These are phyloP conservation scores for Odontamblyopus rebecca DNA, from an alignment of 2,797 vertebrate species.

Conservation along the genomic window DNA sequence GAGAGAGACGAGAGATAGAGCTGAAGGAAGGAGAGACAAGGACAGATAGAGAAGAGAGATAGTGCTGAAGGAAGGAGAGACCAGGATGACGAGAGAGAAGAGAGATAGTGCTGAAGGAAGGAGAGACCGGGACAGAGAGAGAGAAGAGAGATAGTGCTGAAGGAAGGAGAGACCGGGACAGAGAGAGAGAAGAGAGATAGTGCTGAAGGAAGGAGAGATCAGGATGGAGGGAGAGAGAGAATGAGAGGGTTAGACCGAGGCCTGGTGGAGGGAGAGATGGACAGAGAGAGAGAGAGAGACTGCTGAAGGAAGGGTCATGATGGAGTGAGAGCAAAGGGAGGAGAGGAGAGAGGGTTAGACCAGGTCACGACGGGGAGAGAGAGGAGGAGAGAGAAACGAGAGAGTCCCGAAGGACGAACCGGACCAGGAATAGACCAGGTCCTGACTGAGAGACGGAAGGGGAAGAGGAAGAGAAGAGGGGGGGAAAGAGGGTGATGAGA, in stretches of 20 bases:
- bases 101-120: constrained; percentile 30
- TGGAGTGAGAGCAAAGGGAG: neutral
- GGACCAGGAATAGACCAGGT: neutral
- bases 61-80: too few species aligned
- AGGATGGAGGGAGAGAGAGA: constrained; percentile 12
- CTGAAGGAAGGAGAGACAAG: neutral
- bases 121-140: neutral
- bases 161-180: neutral
- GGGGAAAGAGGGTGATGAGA: neutral
- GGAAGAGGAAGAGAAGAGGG: too few species aligned
- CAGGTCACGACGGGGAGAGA: neutral
- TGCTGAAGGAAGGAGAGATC: constrained; percentile 13
- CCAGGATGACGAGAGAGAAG: too few species aligned
- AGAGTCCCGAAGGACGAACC: neutral
- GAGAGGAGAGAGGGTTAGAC: neutral
- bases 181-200: neutral
- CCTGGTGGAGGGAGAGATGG: neutral
- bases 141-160: neutral
- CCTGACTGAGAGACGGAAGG: neutral
- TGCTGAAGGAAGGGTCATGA: neutral
- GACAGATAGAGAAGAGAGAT: too few species aligned
- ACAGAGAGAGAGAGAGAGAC: neutral
- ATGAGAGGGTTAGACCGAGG: neutral
- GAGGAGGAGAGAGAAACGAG: neutral
- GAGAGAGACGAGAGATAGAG: constrained; percentile 4